A percentile compares a stretch with the other conserved stretches of the same genome.
These are phyloP conservation scores for Loxodonta africana DNA, from an alignment of 2,113 vertebrate genomes.

Conservation along the genomic window DNA sequence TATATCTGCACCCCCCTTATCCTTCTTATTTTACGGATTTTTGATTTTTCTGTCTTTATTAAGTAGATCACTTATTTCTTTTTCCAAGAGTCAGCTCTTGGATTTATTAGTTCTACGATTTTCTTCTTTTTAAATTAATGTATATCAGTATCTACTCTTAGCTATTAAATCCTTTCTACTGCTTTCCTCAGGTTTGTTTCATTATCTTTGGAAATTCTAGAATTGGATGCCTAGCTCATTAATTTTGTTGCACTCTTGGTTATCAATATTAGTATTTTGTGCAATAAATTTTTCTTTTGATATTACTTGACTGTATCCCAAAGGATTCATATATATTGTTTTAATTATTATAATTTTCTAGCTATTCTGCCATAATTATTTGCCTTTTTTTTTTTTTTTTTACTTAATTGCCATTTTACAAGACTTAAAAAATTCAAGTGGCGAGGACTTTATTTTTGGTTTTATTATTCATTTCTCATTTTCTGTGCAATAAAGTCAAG, in stretches of 20 bases:
- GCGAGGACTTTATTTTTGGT: not conserved
- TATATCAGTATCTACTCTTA: slow-evolving; percentile 36
- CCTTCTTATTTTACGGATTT: not conserved
- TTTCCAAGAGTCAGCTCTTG: slow-evolving; percentile 52
- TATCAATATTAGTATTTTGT: not conserved
- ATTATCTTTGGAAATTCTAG: slow-evolving; percentile 40
- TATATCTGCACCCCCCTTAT: not conserved
- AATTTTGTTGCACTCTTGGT: slow-evolving; percentile 15
- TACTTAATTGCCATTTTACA: not conserved
- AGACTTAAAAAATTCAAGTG: not conserved
- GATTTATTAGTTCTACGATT: not conserved
- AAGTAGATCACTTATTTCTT: slow-evolving; percentile 57
- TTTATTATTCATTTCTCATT: slow-evolving; percentile 58
- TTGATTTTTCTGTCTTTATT: slow-evolving; percentile 26
- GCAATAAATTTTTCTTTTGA: not conserved
- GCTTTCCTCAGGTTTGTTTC: not conserved
- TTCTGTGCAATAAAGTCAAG: not conserved
- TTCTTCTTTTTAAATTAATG: slow-evolving; percentile 48
- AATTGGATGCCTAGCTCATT: not conserved
- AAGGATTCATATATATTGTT: not conserved
- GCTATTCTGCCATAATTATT: slow-evolving; percentile 2
- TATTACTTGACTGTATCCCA: not conserved
- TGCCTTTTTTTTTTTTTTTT: slow-evolving; percentile 43
- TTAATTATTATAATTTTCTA: not conserved
- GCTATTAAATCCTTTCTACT: not conserved